Evolutionary conservation across 2,888 invertebrate genomes (phyloP), one percentile per base, ranked within the genome.

Genomic region (Cylloceria caligata): DNA sequence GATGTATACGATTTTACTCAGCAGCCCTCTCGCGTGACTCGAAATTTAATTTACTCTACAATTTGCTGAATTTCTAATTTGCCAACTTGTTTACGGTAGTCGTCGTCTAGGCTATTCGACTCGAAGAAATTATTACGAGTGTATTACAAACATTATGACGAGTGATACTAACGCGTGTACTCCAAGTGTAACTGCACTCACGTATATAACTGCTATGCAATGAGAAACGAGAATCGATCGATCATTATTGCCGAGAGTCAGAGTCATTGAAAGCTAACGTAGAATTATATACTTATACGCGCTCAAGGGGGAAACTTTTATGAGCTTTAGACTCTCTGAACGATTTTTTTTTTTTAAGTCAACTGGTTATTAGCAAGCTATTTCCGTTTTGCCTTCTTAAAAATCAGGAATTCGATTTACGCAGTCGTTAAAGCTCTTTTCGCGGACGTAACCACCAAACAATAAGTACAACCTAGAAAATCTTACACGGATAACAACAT

Each of bases 11-110:
- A 72, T 68, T 60, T 52, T 72, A 72, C 52, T 21, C 55, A 9
- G 19, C 60, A 34, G 27, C 24, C 64, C 21, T 55, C 13, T 11
- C n/a, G 72, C 71, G 68, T 76, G 80, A 76, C 80, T 65, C 55
- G 39, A 57, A 72, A 75, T 75, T 65, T 55, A 55, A 75, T 55
- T 55, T 30, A 11, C 65, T 42, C 11, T 55, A 55, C 49, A 21
- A 68, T 60, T 65, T 36, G 19, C 49, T 13, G 52, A 36, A 76
- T 72, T 57, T 52, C 36, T 69, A 34, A 68, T 57, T 67, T 67
- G 36, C 45, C 7, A 49, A 49, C 42, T 55, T 24, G 16, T 6
- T 36, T 30, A 16, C 24, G 24, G 36, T 2, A 19, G 13, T 39
- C 5, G 47, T n/a, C 3, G 7, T 34, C 3, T 7, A 11, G 16